Conservation (phyloP, 1,140 invertebrate genomes). For the Megalopta genalis region DNA sequence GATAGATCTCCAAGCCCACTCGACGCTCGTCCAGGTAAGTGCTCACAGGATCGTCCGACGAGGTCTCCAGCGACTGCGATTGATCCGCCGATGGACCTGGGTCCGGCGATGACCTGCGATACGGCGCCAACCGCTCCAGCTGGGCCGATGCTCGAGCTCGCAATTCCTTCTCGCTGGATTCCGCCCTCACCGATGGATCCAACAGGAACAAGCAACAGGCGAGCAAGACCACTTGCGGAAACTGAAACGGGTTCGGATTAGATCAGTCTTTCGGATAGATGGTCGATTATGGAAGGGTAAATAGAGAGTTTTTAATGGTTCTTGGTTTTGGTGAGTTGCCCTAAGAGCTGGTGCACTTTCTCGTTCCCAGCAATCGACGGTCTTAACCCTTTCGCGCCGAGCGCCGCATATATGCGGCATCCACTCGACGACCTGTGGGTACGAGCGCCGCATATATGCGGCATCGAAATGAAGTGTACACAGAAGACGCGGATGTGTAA, state of each 20-base stretch:
- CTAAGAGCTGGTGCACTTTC: too few relatives aligned
- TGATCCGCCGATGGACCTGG: neutral
- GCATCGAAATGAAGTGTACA: too few relatives aligned
- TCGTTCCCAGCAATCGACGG: too few relatives aligned
- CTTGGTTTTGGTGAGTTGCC: too few relatives aligned
- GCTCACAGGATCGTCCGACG: neutral
- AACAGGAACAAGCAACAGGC: constrained; percentile 57
- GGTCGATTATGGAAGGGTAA: neutral
- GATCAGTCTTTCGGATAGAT: neutral
- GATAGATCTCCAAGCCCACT: constrained; percentile 44
- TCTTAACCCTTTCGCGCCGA: too few relatives aligned
- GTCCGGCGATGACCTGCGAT: constrained; percentile 52
- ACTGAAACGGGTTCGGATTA: constrained; percentile 58
- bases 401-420: too few relatives aligned
- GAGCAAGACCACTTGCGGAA: constrained; percentile 66
- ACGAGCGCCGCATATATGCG: too few relatives aligned
- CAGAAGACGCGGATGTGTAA: too few relatives aligned
- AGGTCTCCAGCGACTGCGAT: neutral
- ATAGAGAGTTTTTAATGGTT: too few relatives aligned
- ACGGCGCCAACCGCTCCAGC: constrained; percentile 71
- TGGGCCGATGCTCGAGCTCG: constrained; percentile 69
- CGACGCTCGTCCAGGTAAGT: constrained; percentile 15
- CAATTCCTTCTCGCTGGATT: constrained; percentile 48
- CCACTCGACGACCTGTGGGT: too few relatives aligned
- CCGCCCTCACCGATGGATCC: constrained; percentile 38